These are phyloP conservation scores for Micropoecilia bifurca DNA, from an alignment of 2,797 vertebrate species.

Conservation along the genomic window DNA sequence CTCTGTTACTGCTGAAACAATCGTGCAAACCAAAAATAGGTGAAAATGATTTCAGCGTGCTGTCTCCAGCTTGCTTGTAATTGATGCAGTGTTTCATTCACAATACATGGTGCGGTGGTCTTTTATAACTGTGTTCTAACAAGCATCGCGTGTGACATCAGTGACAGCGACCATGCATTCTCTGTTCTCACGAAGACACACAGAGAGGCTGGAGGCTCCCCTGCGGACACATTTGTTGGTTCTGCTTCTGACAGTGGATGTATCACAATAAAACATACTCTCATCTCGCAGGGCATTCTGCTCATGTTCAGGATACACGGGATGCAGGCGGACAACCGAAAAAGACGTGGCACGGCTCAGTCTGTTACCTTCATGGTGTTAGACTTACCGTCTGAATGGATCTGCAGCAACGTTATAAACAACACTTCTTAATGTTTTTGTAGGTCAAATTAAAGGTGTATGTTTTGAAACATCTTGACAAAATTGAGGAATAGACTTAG, in stretches of 20 bases:
- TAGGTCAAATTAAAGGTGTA: slow-evolving; percentile 28
- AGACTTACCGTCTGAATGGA: not conserved
- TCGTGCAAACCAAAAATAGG: not conserved
- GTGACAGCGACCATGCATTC: slow-evolving; percentile 62
- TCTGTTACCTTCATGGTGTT: slow-evolving; percentile 6
- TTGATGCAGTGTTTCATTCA: slow-evolving; percentile 23
- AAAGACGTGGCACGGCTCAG: not conserved
- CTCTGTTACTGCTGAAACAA: not conserved
- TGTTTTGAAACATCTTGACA: slow-evolving; percentile 27
- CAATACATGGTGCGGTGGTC: slow-evolving; percentile 38
- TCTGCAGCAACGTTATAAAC: slow-evolving; percentile 13
- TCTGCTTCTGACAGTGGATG: slow-evolving; percentile 42
- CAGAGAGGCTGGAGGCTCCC: slow-evolving; percentile 50
- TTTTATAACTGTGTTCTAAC: slow-evolving; percentile 60
- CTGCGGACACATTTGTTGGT: slow-evolving; percentile 48
- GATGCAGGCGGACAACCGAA: slow-evolving; percentile 18
- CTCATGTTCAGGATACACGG: slow-evolving; percentile 39
- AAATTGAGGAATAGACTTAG: slow-evolving; percentile 23
- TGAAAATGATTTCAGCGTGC: not conserved
- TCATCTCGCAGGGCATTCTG: slow-evolving; percentile 35
- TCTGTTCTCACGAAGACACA: slow-evolving; percentile 44
- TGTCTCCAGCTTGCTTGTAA: slow-evolving; percentile 6
- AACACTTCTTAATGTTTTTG: slow-evolving; percentile 17
- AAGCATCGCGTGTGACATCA: slow-evolving; percentile 55
- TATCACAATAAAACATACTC: slow-evolving; percentile 54